Evolutionary conservation across 2,797 vertebrate species (phyloP).

Genomic region (Semotilus atromaculatus): DNA sequence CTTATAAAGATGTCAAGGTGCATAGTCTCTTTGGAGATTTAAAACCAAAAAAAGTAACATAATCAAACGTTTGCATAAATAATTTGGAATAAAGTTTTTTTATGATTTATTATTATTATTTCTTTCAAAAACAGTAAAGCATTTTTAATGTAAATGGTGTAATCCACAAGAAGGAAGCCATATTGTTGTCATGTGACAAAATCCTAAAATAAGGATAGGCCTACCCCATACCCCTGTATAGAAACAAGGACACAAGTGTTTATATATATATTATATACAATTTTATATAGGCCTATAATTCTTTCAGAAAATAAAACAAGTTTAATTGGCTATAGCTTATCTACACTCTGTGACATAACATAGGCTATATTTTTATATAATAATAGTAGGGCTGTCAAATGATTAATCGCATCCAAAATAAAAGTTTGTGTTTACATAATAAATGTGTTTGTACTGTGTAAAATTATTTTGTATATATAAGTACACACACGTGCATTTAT

Average conservation of each 20-base stretch:
- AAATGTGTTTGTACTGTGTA: too few relatives aligned
- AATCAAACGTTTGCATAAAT: neutral
- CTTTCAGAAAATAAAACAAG: too few relatives aligned
- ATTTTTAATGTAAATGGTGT: neutral
- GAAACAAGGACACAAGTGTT: too few relatives aligned
- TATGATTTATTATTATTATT: neutral
- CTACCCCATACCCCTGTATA: neutral
- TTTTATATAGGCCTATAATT: too few relatives aligned
- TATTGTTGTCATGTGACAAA: slow-evolving; percentile 22
- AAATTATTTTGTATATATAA: too few relatives aligned
- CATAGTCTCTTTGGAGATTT: neutral
- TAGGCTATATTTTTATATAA: too few relatives aligned
- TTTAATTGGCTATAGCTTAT: too few relatives aligned
- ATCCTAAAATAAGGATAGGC: neutral
- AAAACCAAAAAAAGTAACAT: neutral
- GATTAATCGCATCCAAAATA: too few relatives aligned
- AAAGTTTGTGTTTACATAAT: too few relatives aligned
- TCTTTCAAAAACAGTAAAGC: neutral
- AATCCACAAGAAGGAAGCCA: neutral
- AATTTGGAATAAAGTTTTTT: neutral
- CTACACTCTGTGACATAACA: neutral
- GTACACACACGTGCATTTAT: too few relatives aligned
- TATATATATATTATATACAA: too few relatives aligned
- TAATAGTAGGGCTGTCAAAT: too few relatives aligned
- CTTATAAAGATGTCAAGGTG: neutral